A percentile compares a stretch with the other conserved stretches of the same genome.
Evolutionary conservation across 2,888 invertebrate genomes (phyloP).

Genomic region (Idaea aversata): DNA sequence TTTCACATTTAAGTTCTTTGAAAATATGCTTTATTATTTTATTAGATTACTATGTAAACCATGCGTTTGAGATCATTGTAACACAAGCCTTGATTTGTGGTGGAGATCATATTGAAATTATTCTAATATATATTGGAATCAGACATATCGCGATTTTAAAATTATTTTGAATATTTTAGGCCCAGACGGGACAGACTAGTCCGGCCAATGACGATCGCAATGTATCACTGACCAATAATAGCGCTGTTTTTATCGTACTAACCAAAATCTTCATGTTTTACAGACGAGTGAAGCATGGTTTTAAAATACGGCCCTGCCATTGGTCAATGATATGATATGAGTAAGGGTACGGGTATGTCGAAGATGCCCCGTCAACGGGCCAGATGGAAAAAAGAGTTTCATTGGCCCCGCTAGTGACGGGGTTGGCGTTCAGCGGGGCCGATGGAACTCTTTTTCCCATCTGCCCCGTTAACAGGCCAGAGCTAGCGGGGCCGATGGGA

Average conservation of each 20-base stretch:
- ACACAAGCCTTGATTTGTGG: conserved; percentile 2
- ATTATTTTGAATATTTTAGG: neutral
- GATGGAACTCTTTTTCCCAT: no score
- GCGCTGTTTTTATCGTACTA: neutral
- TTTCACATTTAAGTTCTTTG: neutral
- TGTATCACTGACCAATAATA: no score
- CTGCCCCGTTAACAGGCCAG: no score
- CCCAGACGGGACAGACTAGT: neutral
- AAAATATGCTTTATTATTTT: neutral
- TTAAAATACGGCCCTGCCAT: neutral
- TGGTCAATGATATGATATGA: neutral
- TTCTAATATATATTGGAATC: neutral
- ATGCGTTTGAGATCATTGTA: neutral
- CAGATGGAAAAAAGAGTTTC: no score
- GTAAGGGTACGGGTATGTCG: no score
- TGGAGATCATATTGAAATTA: conserved; percentile 11
- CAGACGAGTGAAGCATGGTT: neutral
- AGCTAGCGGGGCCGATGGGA: no score
- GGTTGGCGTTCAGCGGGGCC: no score
- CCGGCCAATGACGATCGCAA: neutral
- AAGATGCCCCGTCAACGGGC: no score
- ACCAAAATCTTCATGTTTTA: neutral
- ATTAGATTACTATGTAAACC: no score
- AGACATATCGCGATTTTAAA: neutral
- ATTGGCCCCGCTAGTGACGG: no score